These are phyloP conservation scores for Periophthalmus modestus DNA, from an alignment of 2,113 vertebrate genomes.

Conservation along the genomic window DNA sequence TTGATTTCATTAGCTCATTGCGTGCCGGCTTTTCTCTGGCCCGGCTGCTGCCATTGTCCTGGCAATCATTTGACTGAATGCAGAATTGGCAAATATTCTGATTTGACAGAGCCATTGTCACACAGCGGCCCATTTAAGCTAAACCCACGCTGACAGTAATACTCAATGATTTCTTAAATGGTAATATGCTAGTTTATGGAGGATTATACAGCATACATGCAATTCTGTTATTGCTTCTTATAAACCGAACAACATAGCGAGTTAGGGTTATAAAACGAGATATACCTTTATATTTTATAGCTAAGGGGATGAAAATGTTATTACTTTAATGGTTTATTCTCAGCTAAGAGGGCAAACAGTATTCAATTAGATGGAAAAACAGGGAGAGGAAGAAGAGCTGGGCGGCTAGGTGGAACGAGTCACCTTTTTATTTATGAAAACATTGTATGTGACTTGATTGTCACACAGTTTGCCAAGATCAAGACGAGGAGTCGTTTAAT, in stretches of 20 bases:
- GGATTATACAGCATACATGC: constrained; percentile 10
- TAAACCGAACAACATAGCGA: constrained; percentile 6
- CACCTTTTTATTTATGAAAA: too few relatives aligned
- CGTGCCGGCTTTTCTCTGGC: constrained; percentile 43
- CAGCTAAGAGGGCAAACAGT: neutral
- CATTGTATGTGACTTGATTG: too few relatives aligned
- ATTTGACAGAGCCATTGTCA: constrained; percentile 45
- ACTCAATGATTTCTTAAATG: constrained; percentile 8
- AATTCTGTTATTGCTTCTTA: neutral
- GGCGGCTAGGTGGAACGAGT: neutral
- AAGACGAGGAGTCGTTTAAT: too few relatives aligned
- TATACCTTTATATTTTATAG: neutral
- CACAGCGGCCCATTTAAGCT: constrained; percentile 7
- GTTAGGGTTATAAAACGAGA: constrained; percentile 1
- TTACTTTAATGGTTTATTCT: neutral
- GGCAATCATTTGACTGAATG: constrained; percentile 56
- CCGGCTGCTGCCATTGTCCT: constrained; percentile 46
- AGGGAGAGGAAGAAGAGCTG: neutral
- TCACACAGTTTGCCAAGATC: too few relatives aligned
- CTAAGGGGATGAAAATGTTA: neutral
- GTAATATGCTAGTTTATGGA: neutral
- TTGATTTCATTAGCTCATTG: constrained; percentile 77
- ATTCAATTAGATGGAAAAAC: constrained; percentile 1
- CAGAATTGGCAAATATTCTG: constrained; percentile 56
- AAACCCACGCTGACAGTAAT: constrained; percentile 6